phyloP scores from a whole-genome alignment of 1,140 invertebrate species.

The Nasonia longicornis region DNA sequence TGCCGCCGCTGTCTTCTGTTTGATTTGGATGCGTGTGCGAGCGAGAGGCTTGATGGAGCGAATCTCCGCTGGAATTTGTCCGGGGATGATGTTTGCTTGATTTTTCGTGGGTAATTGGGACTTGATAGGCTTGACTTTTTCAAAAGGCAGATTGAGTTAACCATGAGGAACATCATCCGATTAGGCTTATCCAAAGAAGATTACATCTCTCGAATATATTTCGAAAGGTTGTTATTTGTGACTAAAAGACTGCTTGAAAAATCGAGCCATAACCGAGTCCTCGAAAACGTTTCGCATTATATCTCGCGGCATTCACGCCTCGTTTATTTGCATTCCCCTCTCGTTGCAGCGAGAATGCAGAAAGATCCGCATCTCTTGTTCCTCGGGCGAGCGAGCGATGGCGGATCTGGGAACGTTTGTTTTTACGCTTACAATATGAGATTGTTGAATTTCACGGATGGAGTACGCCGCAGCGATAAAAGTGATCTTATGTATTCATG shows the following conservation, averaged over 20 bases:
- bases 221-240: background rate
- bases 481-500: too few species aligned
- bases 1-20: slow-evolving; percentile 4
- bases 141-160: slow-evolving; percentile 25
- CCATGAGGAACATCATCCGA: background rate
- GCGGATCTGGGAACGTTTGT: slow-evolving; percentile 21
- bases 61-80: slow-evolving; percentile 22
- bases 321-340: slow-evolving; percentile 38
- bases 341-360: background rate
- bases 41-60: background rate
- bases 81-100: background rate
- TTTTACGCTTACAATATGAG: slow-evolving; percentile 3
- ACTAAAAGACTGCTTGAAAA: background rate
- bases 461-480: background rate
- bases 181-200: slow-evolving; percentile 4
- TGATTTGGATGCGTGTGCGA: slow-evolving; percentile 24
- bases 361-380: slow-evolving; percentile 20
- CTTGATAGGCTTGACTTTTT: slow-evolving; percentile 18
- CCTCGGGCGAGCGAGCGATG: slow-evolving; percentile 14
- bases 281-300: background rate
- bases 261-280: background rate
- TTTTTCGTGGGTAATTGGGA: slow-evolving; percentile 26
- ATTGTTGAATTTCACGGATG: slow-evolving; percentile 23
- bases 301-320: slow-evolving; percentile 32
- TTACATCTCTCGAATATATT: background rate